Evolutionary conservation across 2,797 vertebrate species (phyloP).

Genomic region (Diglossa cyanea): DNA sequence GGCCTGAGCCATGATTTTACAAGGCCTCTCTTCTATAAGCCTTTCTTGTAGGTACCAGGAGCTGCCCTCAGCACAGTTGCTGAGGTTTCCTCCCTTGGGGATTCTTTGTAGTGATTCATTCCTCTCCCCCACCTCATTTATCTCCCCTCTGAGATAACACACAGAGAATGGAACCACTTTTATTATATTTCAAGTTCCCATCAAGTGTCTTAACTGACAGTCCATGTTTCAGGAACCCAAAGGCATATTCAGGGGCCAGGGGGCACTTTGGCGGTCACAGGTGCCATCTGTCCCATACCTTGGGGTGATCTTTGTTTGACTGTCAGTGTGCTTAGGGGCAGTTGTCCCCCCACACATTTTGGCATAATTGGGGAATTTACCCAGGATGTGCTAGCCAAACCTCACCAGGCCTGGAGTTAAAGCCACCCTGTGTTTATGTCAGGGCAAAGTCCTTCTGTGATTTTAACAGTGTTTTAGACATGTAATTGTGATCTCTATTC

Average conservation of each 20-base stretch:
- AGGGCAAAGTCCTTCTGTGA: neutral
- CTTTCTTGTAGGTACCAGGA: neutral
- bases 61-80: neutral
- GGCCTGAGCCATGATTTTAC: too few relatives aligned
- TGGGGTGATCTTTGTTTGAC: neutral
- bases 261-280: neutral
- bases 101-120: neutral
- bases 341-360: neutral
- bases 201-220: neutral
- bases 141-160: neutral
- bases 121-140: neutral
- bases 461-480: neutral
- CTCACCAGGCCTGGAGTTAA: neutral
- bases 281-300: neutral
- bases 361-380: neutral
- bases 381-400: neutral
- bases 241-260: neutral
- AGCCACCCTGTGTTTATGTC: neutral
- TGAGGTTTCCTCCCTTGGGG: neutral
- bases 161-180: neutral
- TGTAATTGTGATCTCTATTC: neutral
- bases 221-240: neutral
- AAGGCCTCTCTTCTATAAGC: neutral
- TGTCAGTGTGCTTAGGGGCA: fast-evolving
- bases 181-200: neutral